A percentile compares a stretch with the other conserved stretches of the same genome.
phyloP scores from a whole-genome alignment of 2,888 invertebrate genomes.

The Catocala sponsa region DNA sequence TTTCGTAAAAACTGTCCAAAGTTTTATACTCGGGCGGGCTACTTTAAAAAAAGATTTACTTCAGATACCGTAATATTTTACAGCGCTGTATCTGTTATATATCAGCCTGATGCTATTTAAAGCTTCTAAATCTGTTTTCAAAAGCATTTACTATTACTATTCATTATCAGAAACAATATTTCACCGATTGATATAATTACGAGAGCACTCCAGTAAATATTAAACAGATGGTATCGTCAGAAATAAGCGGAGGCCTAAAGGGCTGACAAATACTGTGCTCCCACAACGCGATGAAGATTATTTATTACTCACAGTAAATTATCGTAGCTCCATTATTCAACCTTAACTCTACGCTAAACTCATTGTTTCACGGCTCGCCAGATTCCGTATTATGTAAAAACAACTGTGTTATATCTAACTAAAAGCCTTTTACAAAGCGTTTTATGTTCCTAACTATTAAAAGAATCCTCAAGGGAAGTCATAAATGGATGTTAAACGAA shows the following conservation, averaged over 20 bases:
- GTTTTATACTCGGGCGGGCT: too few relatives aligned
- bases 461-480: conserved; percentile 20
- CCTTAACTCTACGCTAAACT: conserved; percentile 42
- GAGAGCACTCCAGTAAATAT: conserved; percentile 17
- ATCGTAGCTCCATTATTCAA: conserved; percentile 47
- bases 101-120: too few relatives aligned
- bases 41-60: too few relatives aligned
- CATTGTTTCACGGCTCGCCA: conserved; percentile 33
- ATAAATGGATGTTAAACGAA: conserved; percentile 28
- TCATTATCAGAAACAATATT: conserved; percentile 4
- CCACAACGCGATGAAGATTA: conserved; percentile 43
- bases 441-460: conserved; percentile 31
- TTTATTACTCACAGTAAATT: conserved; percentile 49
- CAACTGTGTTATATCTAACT: conserved; percentile 29
- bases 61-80: not conserved
- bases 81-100: too few relatives aligned
- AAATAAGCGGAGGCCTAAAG: conserved; percentile 29
- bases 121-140: too few relatives aligned
- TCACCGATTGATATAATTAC: conserved; percentile 10
- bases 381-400: conserved; percentile 35
- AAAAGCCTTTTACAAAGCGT: conserved; percentile 27
- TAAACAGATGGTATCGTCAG: conserved; percentile 23
- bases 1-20: too few relatives aligned
- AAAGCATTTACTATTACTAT: not conserved
- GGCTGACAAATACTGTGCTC: conserved; percentile 37